Conservation (phyloP, 2,797 vertebrate species). For the Novumbra hubbsi region DNA sequence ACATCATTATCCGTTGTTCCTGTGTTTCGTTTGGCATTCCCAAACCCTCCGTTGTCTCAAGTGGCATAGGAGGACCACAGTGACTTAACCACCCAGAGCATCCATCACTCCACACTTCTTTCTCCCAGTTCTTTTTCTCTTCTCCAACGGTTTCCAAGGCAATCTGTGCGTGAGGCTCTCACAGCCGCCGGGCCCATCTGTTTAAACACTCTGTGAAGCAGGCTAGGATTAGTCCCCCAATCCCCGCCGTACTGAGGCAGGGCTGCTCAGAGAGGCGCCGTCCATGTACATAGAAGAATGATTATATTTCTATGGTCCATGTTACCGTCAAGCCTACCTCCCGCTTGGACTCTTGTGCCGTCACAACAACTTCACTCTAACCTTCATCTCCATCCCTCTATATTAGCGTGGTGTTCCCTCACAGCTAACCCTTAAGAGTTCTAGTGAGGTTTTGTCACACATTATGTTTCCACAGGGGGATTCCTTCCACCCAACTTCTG, state of each 20-base stretch:
- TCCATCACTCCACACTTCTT: not conserved
- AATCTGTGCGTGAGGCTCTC: not conserved
- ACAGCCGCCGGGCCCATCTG: constrained; percentile 12
- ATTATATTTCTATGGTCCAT: not conserved
- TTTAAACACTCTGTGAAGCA: constrained; percentile 12
- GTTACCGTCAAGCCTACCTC: not conserved
- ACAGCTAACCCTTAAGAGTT: not conserved
- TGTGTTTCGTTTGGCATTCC: not conserved
- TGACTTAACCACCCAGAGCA: not conserved
- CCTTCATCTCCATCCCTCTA: not conserved
- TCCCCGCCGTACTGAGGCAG: not conserved
- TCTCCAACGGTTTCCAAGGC: not conserved
- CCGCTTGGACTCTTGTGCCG: not conserved
- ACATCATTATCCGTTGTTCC: not conserved
- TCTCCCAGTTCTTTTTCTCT: not conserved
- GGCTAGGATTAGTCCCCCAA: constrained; percentile 8
- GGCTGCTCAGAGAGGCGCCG: not conserved
- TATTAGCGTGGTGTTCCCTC: not conserved
- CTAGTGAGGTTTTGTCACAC: not conserved
- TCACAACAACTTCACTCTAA: constrained; percentile 2
- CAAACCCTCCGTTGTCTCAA: not conserved
- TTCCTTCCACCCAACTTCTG: not conserved
- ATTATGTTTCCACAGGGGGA: not conserved
- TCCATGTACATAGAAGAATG: too few relatives aligned
- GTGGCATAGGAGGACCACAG: not conserved